Evolutionary conservation across 2,113 vertebrate species (phyloP).

Genomic region (Pavo muticus): DNA sequence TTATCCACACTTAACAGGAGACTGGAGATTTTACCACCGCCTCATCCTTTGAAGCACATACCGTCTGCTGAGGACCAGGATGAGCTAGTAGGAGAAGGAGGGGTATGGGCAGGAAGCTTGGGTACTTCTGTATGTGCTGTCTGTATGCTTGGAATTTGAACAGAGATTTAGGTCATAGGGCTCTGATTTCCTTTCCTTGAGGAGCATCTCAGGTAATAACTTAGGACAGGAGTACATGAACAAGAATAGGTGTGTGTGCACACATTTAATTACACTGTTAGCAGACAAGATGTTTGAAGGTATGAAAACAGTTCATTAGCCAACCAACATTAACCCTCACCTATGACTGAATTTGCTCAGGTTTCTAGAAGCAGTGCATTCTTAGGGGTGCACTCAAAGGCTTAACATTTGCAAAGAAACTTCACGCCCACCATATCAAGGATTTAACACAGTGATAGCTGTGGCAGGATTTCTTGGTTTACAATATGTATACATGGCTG

Average conservation of each 20-base stretch:
- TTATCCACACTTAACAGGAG: neutral
- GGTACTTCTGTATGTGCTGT: neutral
- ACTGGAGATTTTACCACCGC: neutral
- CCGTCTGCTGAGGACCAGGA: neutral
- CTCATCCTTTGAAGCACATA: neutral
- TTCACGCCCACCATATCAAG: conserved; percentile 15
- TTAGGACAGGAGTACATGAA: neutral
- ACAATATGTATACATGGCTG: conserved; percentile 6
- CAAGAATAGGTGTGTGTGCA: neutral
- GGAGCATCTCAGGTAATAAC: neutral
- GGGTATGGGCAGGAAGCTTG: rapidly evolving
- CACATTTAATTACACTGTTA: neutral
- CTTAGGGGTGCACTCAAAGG: neutral
- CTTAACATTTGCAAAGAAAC: conserved; percentile 12
- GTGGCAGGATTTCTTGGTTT: conserved; percentile 29
- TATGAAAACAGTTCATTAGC: neutral
- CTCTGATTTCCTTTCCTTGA: neutral
- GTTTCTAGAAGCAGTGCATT: neutral
- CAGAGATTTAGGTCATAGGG: neutral
- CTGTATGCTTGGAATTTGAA: neutral
- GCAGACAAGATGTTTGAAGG: neutral
- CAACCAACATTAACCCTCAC: neutral
- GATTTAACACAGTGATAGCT: neutral
- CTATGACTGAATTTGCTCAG: neutral
- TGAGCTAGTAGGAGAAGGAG: neutral